phyloP scores from a whole-genome alignment of 2,113 vertebrate genomes.

The Archilochus colubris region DNA sequence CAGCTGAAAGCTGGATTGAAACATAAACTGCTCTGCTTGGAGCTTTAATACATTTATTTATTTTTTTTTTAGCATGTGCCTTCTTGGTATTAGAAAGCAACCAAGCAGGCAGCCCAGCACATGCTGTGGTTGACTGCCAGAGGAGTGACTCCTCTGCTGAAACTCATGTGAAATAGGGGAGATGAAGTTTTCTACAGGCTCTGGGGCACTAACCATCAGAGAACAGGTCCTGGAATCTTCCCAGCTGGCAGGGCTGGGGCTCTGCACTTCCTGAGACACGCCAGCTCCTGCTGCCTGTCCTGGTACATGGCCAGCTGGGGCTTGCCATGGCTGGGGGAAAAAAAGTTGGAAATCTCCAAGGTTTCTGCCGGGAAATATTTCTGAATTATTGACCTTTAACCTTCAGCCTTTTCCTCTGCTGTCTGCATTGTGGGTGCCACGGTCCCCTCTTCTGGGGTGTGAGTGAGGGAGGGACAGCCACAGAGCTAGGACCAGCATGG shows the following conservation, averaged over 20 bases:
- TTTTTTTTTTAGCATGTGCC: not conserved
- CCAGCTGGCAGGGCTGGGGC: fast-evolving
- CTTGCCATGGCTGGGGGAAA: not conserved
- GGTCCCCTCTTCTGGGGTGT: fast-evolving
- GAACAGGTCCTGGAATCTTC: not conserved
- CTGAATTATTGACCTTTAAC: not conserved
- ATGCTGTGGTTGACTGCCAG: not conserved
- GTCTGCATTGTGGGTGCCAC: not conserved
- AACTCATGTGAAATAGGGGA: not conserved
- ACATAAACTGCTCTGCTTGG: not conserved
- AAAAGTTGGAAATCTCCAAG: not conserved
- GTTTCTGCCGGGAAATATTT: not conserved
- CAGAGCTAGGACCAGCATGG: not conserved
- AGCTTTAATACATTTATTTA: not conserved
- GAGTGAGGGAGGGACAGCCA: not conserved
- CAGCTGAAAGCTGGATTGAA: not conserved
- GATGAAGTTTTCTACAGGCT: not conserved
- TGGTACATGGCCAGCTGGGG: fast-evolving
- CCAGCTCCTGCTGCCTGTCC: not conserved
- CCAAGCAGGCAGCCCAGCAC: fast-evolving
- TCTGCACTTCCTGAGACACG: not conserved
- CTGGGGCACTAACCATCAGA: not conserved
- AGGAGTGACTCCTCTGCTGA: not conserved
- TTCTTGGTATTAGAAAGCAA: not conserved
- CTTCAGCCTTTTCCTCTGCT: not conserved